Evolutionary conservation across 2,797 vertebrate species (phyloP), one percentile per base, ranked within the genome.

Genomic region (Melanotaenia maccullochi): DNA sequence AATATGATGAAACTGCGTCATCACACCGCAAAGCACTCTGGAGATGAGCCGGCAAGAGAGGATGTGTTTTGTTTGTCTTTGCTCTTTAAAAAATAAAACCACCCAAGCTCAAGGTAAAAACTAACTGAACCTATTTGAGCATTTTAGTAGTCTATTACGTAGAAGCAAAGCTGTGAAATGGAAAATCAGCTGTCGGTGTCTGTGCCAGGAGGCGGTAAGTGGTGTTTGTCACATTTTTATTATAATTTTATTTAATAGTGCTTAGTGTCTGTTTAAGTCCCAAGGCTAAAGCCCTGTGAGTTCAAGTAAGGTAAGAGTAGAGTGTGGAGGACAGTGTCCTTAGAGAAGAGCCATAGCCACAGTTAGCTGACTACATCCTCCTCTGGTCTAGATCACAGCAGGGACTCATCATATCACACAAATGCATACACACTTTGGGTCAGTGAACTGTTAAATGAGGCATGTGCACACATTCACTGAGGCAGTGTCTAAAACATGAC

Each of bases 251-350:
- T 33, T 61, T 57, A 28, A 73, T 61, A 44, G 71, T 63, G 60
- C 18, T 88, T 78, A 67, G 62, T 90, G 87, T 92, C 92, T 89
- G 81, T 90, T 87, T 88, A 76, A 61, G 71, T 81, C 61, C 71
- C 4, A 60, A 76, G 65, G 67, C 84, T 75, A n/a, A 42, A 84
- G 74, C 51, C 66, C 58, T 3, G 38, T 42, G 42, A 68, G 84
- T 74, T 70, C 12, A 49, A 59, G 6, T 22, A 76, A 85, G 84
- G 87, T 84, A 89, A 88, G 76, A 67, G 84, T 82, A 75, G 65
- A 73, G 44, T 73, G 72, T 63, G 62, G 38, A 70, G 28, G 56
- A 84, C 64, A 71, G 76, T 67, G 55, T 79, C 82, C 81, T 68
- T 49, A 44, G 69, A 75, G 42, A 55, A 56, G 73, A 79, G 71